Evolutionary conservation across 2,797 vertebrate genomes (phyloP), one percentile per base, ranked within the genome.

Genomic region (Gallirallus australis): DNA sequence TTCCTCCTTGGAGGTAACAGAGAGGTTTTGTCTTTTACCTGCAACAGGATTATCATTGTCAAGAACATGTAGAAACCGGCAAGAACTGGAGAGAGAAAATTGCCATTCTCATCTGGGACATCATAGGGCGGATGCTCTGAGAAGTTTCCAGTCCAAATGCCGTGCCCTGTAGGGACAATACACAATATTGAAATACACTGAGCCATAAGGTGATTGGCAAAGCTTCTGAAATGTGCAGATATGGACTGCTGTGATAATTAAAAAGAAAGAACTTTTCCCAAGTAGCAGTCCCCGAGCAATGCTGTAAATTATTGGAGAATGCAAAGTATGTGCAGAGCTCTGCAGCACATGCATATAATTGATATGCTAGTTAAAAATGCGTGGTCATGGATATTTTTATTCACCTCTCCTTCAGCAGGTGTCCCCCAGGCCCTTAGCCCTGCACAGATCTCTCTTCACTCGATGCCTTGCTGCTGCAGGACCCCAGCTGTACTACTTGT

Each of bases 11-110:
- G 56, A 80, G 21, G 33, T 60, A 80, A 75, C 20, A 52, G 63
- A 61, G 50, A 84, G 25, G 40, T 24, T 72, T 80, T 71, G 18
- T 53, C 21, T 89, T 92, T 96, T 97, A 99, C 99, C 99, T 99
- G 99, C 70, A 99, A 97, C 61, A 99, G 97, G 96, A 99, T 99
- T 97, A 99, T 99, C 99, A 99, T 99, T 24, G 99, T 99, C 96
- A 99, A 98, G 96, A 99, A 99, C 98, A 98, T 99, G 97, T 99
- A 99, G 97, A 99, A 98, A 81, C 98, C 98, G 1, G 98, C 98
- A 48, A 99, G 98, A 72, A 96, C 86, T 4, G 98, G 96, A 63
- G 98, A 82, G 30, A 96, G 93, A 94, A 98, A 98, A 68, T 92
- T 97, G 73, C 98, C 98, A 2, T 97, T 93, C 63, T 80, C 88